phyloP scores from a whole-genome alignment of 1,140 invertebrate species.

The Magallana angulata region DNA sequence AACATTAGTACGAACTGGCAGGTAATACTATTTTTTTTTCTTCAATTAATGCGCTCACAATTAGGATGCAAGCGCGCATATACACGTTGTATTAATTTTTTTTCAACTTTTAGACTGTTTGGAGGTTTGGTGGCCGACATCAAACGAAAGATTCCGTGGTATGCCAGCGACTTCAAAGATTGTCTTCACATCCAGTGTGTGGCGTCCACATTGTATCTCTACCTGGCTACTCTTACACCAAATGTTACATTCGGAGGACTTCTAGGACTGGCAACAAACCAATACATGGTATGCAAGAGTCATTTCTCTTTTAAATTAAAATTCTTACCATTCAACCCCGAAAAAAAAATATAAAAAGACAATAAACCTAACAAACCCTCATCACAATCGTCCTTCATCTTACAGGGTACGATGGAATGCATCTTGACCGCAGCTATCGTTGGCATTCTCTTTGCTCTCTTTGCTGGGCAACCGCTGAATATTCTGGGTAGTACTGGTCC shows the following conservation, averaged over 20 bases:
- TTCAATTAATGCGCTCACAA: no score
- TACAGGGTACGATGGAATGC: slow-evolving; percentile 96
- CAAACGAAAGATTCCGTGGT: slow-evolving; percentile 94
- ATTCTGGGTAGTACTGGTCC: slow-evolving; percentile 85
- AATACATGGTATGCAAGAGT: slow-evolving; percentile 88
- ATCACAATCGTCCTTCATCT: slow-evolving; percentile 31
- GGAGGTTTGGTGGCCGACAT: slow-evolving; percentile 94
- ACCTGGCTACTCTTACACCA: slow-evolving; percentile 98
- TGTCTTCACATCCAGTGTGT: slow-evolving; percentile 95
- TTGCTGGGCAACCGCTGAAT: slow-evolving; percentile 87
- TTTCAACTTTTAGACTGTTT: slow-evolving; percentile 83
- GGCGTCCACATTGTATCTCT: slow-evolving; percentile 97
- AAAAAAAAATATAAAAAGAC: not conserved
- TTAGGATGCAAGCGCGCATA: no score
- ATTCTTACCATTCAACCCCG: not conserved
- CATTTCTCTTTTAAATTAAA: not conserved
- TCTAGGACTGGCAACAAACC: slow-evolving; percentile 95
- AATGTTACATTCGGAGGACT: slow-evolving; percentile 98
- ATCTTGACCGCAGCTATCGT: slow-evolving; percentile 96
- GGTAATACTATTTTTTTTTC: slow-evolving; percentile 69
- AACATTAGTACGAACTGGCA: slow-evolving; percentile 87
- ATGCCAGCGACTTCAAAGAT: slow-evolving; percentile 86
- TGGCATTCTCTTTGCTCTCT: slow-evolving; percentile 89
- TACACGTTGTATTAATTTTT: no score
- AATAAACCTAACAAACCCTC: not conserved